These are phyloP conservation scores for Drosophila murphyi DNA, from an alignment of 1,140 invertebrate genomes.

Conservation along the genomic window DNA sequence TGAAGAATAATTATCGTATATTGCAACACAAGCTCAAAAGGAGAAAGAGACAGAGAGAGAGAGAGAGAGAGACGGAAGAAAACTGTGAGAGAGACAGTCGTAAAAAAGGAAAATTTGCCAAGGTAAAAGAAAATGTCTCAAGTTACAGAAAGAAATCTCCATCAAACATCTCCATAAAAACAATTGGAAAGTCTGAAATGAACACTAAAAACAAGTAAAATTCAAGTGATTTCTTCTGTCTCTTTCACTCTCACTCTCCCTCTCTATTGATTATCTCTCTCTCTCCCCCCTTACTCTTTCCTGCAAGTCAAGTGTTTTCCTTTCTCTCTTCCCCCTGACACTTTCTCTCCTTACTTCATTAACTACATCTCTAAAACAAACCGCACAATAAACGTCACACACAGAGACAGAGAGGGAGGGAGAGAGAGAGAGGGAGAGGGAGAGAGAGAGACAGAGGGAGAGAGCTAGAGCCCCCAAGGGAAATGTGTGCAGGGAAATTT, in stretches of 20 bases:
- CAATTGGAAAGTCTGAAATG: background rate
- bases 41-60: no score
- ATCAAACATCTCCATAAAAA: background rate
- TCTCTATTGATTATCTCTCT: slow-evolving; percentile 6
- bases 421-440: background rate
- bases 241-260: background rate
- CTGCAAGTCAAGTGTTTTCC: background rate
- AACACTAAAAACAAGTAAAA: background rate
- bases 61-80: no score
- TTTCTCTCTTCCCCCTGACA: background rate
- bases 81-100: no score
- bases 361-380: slow-evolving; percentile 62
- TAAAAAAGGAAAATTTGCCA: no score
- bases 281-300: background rate
- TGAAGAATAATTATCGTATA: no score
- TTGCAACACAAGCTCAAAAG: no score
- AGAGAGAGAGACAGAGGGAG: background rate
- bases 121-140: background rate
- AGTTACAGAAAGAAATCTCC: background rate
- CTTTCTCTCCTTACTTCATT: slow-evolving; percentile 53
- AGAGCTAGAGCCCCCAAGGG: slow-evolving; percentile 9
- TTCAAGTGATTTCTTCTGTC: background rate
- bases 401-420: background rate
- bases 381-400: slow-evolving; percentile 77
- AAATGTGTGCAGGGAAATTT: slow-evolving; percentile 64